A percentile compares a stretch with the other conserved stretches of the same genome.
These are phyloP conservation scores for Neodontobutis hainanensis DNA, from an alignment of 2,113 vertebrate genomes.

Conservation along the genomic window DNA sequence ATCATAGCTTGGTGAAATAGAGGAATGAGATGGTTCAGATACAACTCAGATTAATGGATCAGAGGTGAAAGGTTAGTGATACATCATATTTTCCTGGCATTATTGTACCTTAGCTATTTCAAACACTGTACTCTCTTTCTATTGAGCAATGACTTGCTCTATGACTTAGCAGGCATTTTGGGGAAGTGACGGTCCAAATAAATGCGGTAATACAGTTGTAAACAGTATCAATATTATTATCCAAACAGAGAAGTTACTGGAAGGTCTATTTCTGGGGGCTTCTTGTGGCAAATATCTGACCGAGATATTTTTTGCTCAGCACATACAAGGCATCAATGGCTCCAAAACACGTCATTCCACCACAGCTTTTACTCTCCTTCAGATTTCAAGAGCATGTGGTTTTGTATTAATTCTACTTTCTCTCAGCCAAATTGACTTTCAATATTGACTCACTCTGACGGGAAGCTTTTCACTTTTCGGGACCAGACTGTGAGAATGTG, in stretches of 20 bases:
- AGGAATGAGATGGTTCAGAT: constrained; percentile 13
- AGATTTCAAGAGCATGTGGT: constrained; percentile 12
- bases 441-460: constrained; percentile 25
- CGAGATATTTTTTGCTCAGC: constrained; percentile 51
- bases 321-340: constrained; percentile 17
- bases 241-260: constrained; percentile 66
- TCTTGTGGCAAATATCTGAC: constrained; percentile 53
- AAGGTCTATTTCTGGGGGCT: constrained; percentile 58
- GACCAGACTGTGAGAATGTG: constrained; percentile 61
- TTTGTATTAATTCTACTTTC: not conserved
- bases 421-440: constrained; percentile 9
- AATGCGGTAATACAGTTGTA: constrained; percentile 44
- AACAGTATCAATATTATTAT: constrained; percentile 61
- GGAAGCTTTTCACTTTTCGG: constrained; percentile 46
- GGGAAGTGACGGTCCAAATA: constrained; percentile 33
- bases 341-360: not conserved
- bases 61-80: constrained; percentile 2
- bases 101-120: constrained; percentile 21
- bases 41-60: constrained; percentile 37
- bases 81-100: constrained; percentile 4
- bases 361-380: constrained; percentile 16
- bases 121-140: constrained; percentile 24
- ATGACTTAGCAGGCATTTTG: constrained; percentile 23
- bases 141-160: constrained; percentile 25
- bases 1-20: constrained; percentile 1